Percentiles rank a stretch among this genome's conserved stretches.
Conservation (phyloP, 2,888 invertebrate genomes). For the Lissocephala sabroskyi region DNA sequence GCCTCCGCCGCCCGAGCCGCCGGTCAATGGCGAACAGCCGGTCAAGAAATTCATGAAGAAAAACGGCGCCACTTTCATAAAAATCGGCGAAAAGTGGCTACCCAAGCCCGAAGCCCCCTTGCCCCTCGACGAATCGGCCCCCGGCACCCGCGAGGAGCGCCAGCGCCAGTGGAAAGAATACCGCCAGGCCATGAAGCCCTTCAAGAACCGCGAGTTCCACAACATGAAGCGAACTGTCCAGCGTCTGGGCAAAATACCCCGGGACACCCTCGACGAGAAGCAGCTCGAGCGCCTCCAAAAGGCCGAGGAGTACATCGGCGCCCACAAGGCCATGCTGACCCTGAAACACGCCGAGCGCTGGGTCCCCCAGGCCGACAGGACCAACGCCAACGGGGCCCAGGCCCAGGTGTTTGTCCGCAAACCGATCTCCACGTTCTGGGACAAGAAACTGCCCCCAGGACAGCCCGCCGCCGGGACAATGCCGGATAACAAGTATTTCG, state of each 20-base stretch:
- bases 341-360: conserved; percentile 55
- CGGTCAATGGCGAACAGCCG: conserved; percentile 7
- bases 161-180: conserved; percentile 60
- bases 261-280: conserved; percentile 49
- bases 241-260: conserved; percentile 50
- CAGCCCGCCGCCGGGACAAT: neutral
- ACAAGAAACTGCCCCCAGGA: no score
- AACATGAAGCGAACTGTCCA: conserved; percentile 62
- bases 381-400: conserved; percentile 1
- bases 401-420: conserved; percentile 43
- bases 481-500: conserved; percentile 24
- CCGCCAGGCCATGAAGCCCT: conserved; percentile 63
- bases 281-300: conserved; percentile 44
- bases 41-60: conserved; percentile 23
- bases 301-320: conserved; percentile 51
- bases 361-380: conserved; percentile 40
- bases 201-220: conserved; percentile 63
- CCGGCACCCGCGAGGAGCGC: conserved; percentile 53
- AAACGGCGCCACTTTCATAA: conserved; percentile 32
- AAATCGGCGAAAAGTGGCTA: conserved; percentile 50
- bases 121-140: conserved; percentile 39
- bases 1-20: neutral
- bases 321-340: conserved; percentile 54
- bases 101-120: conserved; percentile 46
- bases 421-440: conserved; percentile 24